Evolutionary conservation across 2,888 invertebrate species (phyloP), one percentile per base, ranked within the genome.

Genomic region (Spicauda simplicius): DNA sequence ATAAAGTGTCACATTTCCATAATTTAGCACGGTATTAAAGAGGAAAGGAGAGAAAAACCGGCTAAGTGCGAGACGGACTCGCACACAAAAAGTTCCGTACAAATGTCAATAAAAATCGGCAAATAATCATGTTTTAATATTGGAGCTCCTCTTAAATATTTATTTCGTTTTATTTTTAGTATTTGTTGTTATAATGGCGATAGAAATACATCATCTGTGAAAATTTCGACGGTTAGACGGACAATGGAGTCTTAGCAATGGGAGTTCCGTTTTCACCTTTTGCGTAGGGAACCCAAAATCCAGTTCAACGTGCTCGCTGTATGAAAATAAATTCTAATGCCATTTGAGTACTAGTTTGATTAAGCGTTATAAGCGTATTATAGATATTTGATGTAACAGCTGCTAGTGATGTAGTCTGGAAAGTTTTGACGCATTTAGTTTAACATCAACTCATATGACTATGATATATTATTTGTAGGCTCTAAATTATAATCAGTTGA

Each of bases 1-100:
- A 91, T 91, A 91, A 91, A 83, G 83, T 78, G 84, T 87, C 87
- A 87, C 90, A 91, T 91, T 89, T 88, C 74, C 88, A 92, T 92
- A 89, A 91, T 90, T 87, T 88, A 90, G 81, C 85, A 76, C 81
- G 79, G 81, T 74, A 77, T 72, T n/a, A 45, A 69, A 85, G 68
- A 76, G 74, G 73, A 50, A 69, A 74, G 82, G 84, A 67, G 76
- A 81, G n/a, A n/a, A n/a, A n/a, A n/a, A n/a, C n/a, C n/a, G n/a
- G n/a, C n/a, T n/a, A n/a, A n/a, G n/a, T n/a, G n/a, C n/a, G n/a
- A n/a, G n/a, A n/a, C n/a, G n/a, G n/a, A n/a, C n/a, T n/a, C n/a
- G n/a, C n/a, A n/a, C n/a, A n/a, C n/a, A n/a, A n/a, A n/a, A n/a
- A n/a, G n/a, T n/a, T n/a, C n/a, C n/a, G n/a, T n/a, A n/a, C n/a